phyloP scores from a whole-genome alignment of 1,140 invertebrate species.

The Brachionus calyciflorus region DNA sequence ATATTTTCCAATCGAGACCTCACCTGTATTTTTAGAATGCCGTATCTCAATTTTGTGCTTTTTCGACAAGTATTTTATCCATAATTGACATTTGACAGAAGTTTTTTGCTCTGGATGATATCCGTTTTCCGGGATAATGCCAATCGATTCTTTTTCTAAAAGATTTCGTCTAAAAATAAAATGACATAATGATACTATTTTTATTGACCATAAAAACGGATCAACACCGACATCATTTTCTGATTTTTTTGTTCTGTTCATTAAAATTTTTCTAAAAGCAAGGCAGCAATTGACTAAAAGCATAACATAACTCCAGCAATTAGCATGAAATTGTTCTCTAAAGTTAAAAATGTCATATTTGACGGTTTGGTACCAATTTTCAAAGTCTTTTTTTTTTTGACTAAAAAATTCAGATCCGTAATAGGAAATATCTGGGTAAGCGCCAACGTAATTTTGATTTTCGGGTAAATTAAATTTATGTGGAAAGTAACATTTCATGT shows the following conservation, averaged over 20 bases:
- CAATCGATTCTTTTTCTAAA: constrained; percentile 37
- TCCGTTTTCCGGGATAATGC: constrained; percentile 16
- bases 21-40: neutral
- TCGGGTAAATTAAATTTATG: no score
- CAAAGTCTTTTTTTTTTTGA: neutral
- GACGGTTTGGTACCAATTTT: constrained; percentile 33
- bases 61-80: constrained; percentile 43
- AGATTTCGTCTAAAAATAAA: neutral
- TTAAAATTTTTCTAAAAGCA: no score
- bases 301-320: neutral
- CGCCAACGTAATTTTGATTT: constrained; percentile 44
- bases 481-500: no score
- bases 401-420: neutral
- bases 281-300: no score
- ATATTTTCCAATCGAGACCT: neutral
- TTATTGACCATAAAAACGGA: no score
- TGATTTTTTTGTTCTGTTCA: no score
- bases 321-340: neutral
- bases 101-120: constrained; percentile 5
- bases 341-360: constrained; percentile 32
- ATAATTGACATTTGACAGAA: neutral
- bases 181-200: neutral
- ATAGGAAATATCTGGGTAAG: neutral
- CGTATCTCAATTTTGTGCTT: neutral
- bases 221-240: no score